Evolutionary conservation across 2,797 vertebrate genomes (phyloP), one percentile per base, ranked within the genome.

Genomic region (Falco cherrug): DNA sequence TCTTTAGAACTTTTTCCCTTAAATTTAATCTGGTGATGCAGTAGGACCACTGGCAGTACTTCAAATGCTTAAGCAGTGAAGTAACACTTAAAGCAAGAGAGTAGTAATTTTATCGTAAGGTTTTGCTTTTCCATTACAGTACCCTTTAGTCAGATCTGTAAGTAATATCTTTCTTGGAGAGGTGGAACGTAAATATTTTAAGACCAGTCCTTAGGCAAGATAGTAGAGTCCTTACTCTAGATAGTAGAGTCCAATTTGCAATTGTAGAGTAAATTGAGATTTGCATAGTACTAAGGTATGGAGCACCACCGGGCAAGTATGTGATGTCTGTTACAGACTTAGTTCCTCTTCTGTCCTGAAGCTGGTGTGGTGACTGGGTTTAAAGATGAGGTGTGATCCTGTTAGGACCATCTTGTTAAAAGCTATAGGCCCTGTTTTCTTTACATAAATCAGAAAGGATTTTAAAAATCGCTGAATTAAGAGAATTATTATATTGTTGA

Each of bases 221-320:
- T 56, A 45, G 6, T 79, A 53, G 41, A 43, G 41, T 43, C 41
- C 41, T 41, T 41, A 41, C 64, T 45, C 35, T 19, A 64, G 10
- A 43, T 56, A 45, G 6, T 79, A 53, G 41, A 43, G 41, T 43
- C 16, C 41, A 10, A 26, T 57, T 69, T 39, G 10, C 13, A 61
- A 0, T 14, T 59, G 31, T 47, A 18, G 45, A 76, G 35, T 35
- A 41, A 68, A 16, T 3, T 33, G 37, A 41, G 64, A 16, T 59
- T n/a, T 37, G 10, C 3, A 0, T 9, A 33, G 37, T 65, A 11
- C 6, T 33, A 15, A 57, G 37, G 8, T 45, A 3, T 9, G n/a
- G 64, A 85, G 51, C 26, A 13, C 31, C 29, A 13, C 31, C 29
- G 57, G n/a, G 17, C 5, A 2, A 13, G 6, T 20, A 4, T 7